Evolutionary conservation across 2,888 invertebrate genomes (phyloP).

Genomic region (Drosophila helvetica): DNA sequence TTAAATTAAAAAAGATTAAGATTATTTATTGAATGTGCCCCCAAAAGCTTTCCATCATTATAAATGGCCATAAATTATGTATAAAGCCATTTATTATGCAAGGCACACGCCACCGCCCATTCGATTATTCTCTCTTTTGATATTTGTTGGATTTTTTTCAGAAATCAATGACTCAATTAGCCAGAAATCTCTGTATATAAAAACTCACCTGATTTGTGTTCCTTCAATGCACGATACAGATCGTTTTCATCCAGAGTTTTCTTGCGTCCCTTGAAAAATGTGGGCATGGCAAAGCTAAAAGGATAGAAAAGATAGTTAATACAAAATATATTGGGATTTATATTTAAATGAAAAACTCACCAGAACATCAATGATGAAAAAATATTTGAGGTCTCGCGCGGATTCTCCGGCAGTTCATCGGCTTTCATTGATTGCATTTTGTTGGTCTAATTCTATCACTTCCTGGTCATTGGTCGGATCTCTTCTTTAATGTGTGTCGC

Average conservation of each 20-base stretch:
- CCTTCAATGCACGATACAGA: conserved; percentile 88
- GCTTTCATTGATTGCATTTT: conserved; percentile 83
- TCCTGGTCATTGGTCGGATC: conserved; percentile 53
- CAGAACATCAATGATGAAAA: conserved; percentile 88
- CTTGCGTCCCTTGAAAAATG: conserved; percentile 90
- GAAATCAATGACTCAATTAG: conserved; percentile 18
- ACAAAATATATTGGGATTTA: background rate
- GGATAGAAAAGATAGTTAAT: background rate
- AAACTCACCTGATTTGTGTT: conserved; percentile 87
- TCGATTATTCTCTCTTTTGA: background rate
- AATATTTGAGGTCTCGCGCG: conserved; percentile 85
- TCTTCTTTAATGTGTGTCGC: conserved; percentile 49
- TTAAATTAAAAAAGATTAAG: conserved; percentile 38
- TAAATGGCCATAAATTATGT: conserved; percentile 34
- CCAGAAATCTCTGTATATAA: background rate
- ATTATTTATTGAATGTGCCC: conserved; percentile 24
- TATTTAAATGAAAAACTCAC: conserved; percentile 57
- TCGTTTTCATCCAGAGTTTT: conserved; percentile 90
- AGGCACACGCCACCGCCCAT: background rate
- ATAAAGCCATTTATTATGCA: conserved; percentile 30
- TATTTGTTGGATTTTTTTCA: background rate
- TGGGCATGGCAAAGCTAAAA: conserved; percentile 90
- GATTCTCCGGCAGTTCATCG: conserved; percentile 85
- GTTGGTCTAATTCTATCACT: conserved; percentile 46
- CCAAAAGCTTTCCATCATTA: background rate